Base-by-base conservation (phyloP, 2,113 vertebrate species). In the Meleagris gallopavo region DNA sequence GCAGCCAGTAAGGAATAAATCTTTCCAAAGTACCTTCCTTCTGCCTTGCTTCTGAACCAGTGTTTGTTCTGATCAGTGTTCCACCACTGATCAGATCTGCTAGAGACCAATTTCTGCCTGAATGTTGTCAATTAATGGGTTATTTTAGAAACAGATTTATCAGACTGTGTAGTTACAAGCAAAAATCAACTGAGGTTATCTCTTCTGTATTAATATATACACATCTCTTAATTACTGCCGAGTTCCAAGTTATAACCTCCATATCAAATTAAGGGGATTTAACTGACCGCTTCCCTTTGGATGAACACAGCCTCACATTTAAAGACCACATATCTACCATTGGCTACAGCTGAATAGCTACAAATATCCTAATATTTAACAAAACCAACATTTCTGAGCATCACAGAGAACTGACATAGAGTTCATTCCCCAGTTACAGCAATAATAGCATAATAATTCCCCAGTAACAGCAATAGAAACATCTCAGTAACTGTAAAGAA, bases 401-500 rank as follows among this genome's bases (percentile, higher is more conserved):
- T 22, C 20, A 16, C 66, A 8, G 32, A 75, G 45, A 4, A 6
- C 13, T 32, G 38, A 3, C 32, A 9, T 0, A 25, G 45, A 62
- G 40, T 74, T 29, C 3, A 20, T 9, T 16, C 65, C 41, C 41
- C 1, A 30, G 0, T 22, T 22, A 57, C n/a, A n/a, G n/a, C n/a
- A n/a, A n/a, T n/a, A n/a, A n/a, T n/a, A n/a, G n/a, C n/a, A n/a
- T n/a, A n/a, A n/a, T n/a, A n/a, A 20, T 9, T 16, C 65, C 41
- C 41, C 1, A 30, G 0, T 22, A 45, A 84, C 52, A 13, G 21
- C 0, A 0, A 20, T 1, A 66, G 34, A 14, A 2, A 2, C 48
- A 11, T 24, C 71, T 36, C 34, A 15, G 3, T 2, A 6, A 58
- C 18, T 4, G 25, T 4, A 91, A 58, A 76, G 2, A 6, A 58